These are phyloP conservation scores for Tipula helvola DNA, from an alignment of 2,888 invertebrate genomes.

Conservation along the genomic window DNA sequence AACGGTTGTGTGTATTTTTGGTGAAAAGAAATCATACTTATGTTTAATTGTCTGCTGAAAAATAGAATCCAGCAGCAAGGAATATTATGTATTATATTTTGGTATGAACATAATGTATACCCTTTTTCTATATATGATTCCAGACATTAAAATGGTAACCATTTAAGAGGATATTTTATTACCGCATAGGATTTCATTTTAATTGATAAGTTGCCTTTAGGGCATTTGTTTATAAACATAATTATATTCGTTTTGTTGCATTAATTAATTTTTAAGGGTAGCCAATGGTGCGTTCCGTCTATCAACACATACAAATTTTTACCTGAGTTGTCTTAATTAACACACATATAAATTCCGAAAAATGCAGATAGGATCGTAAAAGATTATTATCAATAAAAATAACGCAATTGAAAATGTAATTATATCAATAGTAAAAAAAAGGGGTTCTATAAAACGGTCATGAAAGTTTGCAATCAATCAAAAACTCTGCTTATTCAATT, in stretches of 20 bases:
- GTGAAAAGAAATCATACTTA: constrained; percentile 6
- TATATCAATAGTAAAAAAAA: not conserved
- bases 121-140: not conserved
- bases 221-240: not conserved
- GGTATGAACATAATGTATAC: not conserved
- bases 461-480: not conserved
- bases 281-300: not conserved
- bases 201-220: not conserved
- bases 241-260: not conserved
- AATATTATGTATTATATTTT: not conserved
- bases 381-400: not conserved
- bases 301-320: not conserved
- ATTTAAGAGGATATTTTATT: not conserved
- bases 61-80: not conserved
- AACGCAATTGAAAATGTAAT: not conserved
- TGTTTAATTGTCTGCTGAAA: constrained; percentile 9
- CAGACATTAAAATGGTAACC: not conserved
- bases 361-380: not conserved
- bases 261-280: not conserved
- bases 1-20: not conserved
- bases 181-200: not conserved
- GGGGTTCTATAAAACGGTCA: not conserved
- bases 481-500: not conserved
- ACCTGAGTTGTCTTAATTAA: not conserved
- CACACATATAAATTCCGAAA: not conserved